Evolutionary conservation across 2,888 invertebrate species (phyloP), one percentile per base, ranked within the genome.

Genomic region (Serrognathus titanus): DNA sequence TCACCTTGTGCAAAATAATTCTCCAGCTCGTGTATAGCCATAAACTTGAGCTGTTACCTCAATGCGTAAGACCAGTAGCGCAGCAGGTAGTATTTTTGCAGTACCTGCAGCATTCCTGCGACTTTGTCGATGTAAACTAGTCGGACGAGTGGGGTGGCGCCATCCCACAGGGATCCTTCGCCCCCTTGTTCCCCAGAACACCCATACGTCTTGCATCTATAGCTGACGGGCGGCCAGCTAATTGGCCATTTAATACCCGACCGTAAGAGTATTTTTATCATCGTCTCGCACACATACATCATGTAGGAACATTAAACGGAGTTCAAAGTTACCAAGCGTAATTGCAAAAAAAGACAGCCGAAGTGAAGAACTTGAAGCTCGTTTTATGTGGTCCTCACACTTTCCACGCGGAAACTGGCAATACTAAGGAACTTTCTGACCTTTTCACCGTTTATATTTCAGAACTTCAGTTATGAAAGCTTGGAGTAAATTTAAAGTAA

Each of bases 221-320:
- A 9, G 16, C 43, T 43, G 43, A 13, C 43, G 12, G 16, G 43
- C 20, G 43, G 20, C 16, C 43, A 20, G 20, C 43, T 43, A 43
- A 43, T 43, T 43, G 43, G 43, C 43, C 43, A 43, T 43, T 43
- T 43, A 43, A 43, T 43, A 43, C 43, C 43, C 6, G 43, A 31
- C 20, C 20, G 20, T 43, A 9, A 20, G 43, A 13, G 16, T 20
- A 20, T 43, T 43, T 43, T 43, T 43, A 43, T 43, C 43, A 43
- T 43, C 43, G 12, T 16, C 13, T 43, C 43, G 43, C 20, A 43
- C 43, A 43, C 43, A 43, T 11, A 31, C 24, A 31, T 31, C 24
- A 31, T 31, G 24, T 31, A 31, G 24, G 24, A 31, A 31, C 24
- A 6, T 31, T 31, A 31, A 31, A 31, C 24, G 5, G 7, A 31